Conservation (phyloP, 2,797 vertebrate genomes). For the Cetoscarus ocellatus region DNA sequence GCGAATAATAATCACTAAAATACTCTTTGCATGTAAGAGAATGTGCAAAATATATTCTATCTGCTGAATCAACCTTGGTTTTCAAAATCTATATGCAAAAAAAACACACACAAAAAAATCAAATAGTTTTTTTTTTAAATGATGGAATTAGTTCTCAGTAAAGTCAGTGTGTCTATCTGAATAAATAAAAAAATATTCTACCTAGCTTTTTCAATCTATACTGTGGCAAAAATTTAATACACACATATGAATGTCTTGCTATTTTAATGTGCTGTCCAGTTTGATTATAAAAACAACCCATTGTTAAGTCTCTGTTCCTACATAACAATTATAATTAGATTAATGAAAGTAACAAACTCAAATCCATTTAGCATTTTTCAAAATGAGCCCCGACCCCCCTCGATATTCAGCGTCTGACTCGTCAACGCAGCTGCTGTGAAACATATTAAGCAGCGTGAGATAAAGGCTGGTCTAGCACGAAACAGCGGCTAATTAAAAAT, state of each 20-base stretch:
- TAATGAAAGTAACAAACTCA: slow-evolving; percentile 64
- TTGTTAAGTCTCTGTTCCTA: slow-evolving; percentile 24
- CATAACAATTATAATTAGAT: slow-evolving; percentile 54
- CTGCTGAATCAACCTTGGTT: too few relatives aligned
- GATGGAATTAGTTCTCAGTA: neutral
- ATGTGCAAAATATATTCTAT: too few relatives aligned
- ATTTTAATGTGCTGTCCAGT: slow-evolving; percentile 27
- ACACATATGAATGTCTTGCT: slow-evolving; percentile 10
- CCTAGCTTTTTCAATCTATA: neutral
- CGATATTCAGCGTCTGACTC: slow-evolving; percentile 55
- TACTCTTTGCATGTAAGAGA: too few relatives aligned
- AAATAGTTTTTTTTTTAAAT: neutral
- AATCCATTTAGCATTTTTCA: slow-evolving; percentile 65
- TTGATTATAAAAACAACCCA: slow-evolving; percentile 27
- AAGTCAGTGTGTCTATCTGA: neutral
- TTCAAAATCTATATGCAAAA: too few relatives aligned
- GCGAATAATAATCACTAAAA: too few relatives aligned
- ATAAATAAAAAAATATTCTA: neutral
- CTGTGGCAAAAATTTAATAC: slow-evolving; percentile 2
- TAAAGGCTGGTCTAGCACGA: slow-evolving; percentile 70
- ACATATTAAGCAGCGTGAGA: slow-evolving; percentile 69
- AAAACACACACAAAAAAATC: too few relatives aligned
- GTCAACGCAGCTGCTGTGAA: slow-evolving; percentile 54
- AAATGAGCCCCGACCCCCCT: slow-evolving; percentile 51
- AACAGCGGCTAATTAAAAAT: slow-evolving; percentile 81